Percentiles rank a stretch among this genome's conserved stretches.
phyloP scores from a whole-genome alignment of 2,113 vertebrate species.

The Nothocercus nigrocapillus region DNA sequence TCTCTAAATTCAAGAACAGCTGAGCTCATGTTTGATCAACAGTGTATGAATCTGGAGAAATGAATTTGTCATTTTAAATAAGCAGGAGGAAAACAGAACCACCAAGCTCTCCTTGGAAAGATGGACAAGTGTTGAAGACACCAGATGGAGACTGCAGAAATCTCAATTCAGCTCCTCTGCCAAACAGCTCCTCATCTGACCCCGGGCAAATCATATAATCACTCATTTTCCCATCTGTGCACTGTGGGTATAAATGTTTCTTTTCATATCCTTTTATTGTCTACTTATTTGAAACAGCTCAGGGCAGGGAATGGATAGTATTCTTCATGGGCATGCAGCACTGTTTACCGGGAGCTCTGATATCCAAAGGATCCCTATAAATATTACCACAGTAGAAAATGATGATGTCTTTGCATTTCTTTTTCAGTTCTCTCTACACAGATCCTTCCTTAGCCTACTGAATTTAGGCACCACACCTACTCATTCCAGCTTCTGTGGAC shows the following conservation, averaged over 20 bases:
- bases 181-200: background rate
- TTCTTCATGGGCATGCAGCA: background rate
- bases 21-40: background rate
- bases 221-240: background rate
- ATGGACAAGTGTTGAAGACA: background rate
- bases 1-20: background rate
- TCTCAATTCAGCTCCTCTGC: background rate
- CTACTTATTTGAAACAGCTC: background rate
- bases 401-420: accelerated
- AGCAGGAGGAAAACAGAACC: background rate
- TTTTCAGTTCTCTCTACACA: background rate
- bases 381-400: background rate
- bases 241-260: background rate
- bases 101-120: background rate
- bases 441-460: background rate
- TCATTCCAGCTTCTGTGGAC: background rate
- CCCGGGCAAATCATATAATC: background rate
- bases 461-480: background rate
- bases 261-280: background rate
- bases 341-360: background rate
- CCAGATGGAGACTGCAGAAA: background rate
- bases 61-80: background rate
- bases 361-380: background rate
- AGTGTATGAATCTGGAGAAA: background rate
- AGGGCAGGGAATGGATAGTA: background rate